Percentiles rank a stretch among this genome's conserved stretches.
phyloP scores from a whole-genome alignment of 37 sponge, comb jelly and placozoan species.

The Amphimedon queenslandica region DNA sequence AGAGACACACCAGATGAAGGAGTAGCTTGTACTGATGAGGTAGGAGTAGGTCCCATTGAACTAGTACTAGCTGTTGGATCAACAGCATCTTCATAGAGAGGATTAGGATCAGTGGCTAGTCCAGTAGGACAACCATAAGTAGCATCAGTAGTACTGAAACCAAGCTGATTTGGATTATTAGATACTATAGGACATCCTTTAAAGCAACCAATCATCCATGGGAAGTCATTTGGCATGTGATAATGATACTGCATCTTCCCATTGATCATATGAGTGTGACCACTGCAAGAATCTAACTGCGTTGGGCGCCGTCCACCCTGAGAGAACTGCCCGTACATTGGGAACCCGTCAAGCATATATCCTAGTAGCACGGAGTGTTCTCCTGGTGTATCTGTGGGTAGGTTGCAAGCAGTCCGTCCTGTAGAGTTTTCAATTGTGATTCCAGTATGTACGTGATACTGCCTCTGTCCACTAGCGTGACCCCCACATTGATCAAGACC shows the following conservation, averaged over 20 bases:
- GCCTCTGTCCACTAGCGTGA: constrained; percentile 4
- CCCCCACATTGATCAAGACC: constrained; percentile 25
- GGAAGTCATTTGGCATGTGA: constrained; percentile 20
- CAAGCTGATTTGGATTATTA: constrained; percentile 12
- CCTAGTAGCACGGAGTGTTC: constrained; percentile 28
- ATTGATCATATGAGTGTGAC: constrained; percentile 34
- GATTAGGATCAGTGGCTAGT: constrained; percentile 9
- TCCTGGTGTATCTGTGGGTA: constrained; percentile 18
- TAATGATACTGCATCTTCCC: constrained; percentile 20
- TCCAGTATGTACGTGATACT: constrained; percentile 22
- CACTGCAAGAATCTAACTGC: constrained; percentile 25
- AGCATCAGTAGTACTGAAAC: neutral
- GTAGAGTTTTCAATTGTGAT: neutral
- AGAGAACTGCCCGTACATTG: constrained; percentile 23
- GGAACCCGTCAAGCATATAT: constrained; percentile 31
- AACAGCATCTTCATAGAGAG: neutral
- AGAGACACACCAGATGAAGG: no score
- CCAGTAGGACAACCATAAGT: constrained; percentile 14
- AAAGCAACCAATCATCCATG: constrained; percentile 42
- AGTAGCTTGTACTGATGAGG: neutral
- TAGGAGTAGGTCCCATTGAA: neutral
- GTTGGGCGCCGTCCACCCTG: constrained; percentile 13
- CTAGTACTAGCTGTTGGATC: neutral
- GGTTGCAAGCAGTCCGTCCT: neutral
- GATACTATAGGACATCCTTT: constrained; percentile 27